These are phyloP conservation scores for Somateria mollissima DNA, from an alignment of 2,797 vertebrate species.

Conservation along the genomic window DNA sequence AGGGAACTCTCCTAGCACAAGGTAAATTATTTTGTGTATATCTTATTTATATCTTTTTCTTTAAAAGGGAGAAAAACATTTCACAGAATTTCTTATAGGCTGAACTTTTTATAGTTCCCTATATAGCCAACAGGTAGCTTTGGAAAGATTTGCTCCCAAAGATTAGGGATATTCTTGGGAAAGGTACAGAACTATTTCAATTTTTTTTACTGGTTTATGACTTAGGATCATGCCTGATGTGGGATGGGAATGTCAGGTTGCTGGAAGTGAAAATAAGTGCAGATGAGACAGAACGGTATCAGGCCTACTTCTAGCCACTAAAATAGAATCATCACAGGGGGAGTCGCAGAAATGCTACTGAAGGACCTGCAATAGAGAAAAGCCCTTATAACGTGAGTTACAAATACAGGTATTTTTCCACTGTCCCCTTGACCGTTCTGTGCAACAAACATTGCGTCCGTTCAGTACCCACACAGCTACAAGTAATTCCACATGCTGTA, in stretches of 20 bases:
- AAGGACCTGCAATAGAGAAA: constrained; percentile 63
- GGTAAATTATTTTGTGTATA: not conserved
- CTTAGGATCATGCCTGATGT: constrained; percentile 37
- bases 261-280: constrained; percentile 27
- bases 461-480: constrained; percentile 49
- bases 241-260: constrained; percentile 11
- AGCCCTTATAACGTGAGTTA: constrained; percentile 47
- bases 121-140: not conserved
- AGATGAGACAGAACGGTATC: constrained; percentile 33
- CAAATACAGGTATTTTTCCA: constrained; percentile 31
- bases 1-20: not conserved
- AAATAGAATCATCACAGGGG: constrained; percentile 31
- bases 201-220: not conserved
- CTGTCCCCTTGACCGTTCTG: constrained; percentile 39
- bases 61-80: constrained; percentile 30
- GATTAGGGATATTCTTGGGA: not conserved
- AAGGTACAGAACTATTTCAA: not conserved
- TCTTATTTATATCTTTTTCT: not conserved
- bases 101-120: not conserved
- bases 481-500: constrained; percentile 69
- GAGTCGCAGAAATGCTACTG: constrained; percentile 34
- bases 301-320: constrained; percentile 43
- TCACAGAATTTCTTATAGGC: not conserved
- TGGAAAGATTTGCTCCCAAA: not conserved
- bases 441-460: constrained; percentile 45